Conservation (phyloP, 1,140 invertebrate genomes). For the Macrosteles quadrilineatus region DNA sequence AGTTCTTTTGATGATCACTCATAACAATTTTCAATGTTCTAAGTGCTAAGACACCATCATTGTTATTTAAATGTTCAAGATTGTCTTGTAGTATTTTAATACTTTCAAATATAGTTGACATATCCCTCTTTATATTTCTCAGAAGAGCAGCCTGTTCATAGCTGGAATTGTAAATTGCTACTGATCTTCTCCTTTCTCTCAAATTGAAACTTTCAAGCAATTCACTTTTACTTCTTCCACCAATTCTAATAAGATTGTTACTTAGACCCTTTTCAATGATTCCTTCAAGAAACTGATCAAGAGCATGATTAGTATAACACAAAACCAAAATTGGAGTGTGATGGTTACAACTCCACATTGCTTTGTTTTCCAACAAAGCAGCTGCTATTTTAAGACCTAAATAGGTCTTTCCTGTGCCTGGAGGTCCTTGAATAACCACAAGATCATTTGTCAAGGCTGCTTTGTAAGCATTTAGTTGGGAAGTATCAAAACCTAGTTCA, state of each 20-base stretch:
- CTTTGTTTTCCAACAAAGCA: constrained; percentile 58
- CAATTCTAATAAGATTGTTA: constrained; percentile 67
- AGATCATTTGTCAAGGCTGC: constrained; percentile 63
- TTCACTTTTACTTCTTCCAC: constrained; percentile 67
- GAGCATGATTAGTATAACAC: constrained; percentile 84
- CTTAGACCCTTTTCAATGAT: background rate
- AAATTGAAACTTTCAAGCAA: constrained; percentile 53
- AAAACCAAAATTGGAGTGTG: constrained; percentile 69
- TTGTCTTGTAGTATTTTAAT: constrained; percentile 16
- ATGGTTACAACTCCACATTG: constrained; percentile 27
- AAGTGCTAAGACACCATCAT: constrained; percentile 11
- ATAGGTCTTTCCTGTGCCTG: constrained; percentile 80
- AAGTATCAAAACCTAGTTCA: constrained; percentile 56
- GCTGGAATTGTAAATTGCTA: background rate
- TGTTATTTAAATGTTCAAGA: constrained; percentile 22
- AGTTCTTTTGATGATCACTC: background rate
- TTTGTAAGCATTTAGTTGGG: constrained; percentile 60
- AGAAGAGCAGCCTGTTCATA: constrained; percentile 3
- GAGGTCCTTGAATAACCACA: constrained; percentile 76
- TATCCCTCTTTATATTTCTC: constrained; percentile 3
- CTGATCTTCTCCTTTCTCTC: constrained; percentile 7
- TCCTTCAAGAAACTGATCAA: constrained; percentile 87
- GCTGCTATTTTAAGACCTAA: constrained; percentile 68
- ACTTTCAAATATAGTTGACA: background rate
- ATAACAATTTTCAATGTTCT: constrained; percentile 5